A percentile compares a stretch with the other conserved stretches of the same genome.
Conservation (phyloP, 64 coral and sea anemone species). For the Trachythela sp. region DNA sequence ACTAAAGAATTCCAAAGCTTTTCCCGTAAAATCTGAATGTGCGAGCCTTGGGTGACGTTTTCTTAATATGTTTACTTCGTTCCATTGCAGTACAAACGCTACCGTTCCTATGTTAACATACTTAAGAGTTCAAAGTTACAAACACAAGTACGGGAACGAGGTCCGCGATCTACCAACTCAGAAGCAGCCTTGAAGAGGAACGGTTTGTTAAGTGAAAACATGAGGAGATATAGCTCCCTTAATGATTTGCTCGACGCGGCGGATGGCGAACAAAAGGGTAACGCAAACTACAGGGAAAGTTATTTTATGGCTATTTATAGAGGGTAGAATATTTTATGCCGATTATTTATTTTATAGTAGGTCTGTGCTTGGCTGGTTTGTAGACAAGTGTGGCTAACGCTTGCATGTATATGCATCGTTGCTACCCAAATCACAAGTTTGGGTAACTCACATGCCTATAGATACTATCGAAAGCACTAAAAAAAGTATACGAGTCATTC, state of each 20-base stretch:
- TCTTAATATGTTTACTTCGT: background rate
- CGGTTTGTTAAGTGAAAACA: conserved; percentile 41
- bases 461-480: too few relatives aligned
- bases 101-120: background rate
- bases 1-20: too few relatives aligned
- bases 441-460: too few relatives aligned
- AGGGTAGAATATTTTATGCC: background rate
- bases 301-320: conserved; percentile 97
- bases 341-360: background rate
- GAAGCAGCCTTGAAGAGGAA: background rate
- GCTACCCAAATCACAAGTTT: too few relatives aligned
- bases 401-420: too few relatives aligned
- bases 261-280: conserved; percentile 43
- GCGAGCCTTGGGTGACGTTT: too few relatives aligned
- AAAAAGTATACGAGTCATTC: too few relatives aligned
- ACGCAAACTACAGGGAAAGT: conserved; percentile 55
- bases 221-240: conserved; percentile 81
- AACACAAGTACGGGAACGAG: background rate
- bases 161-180: background rate
- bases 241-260: conserved; percentile 62
- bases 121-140: conserved; percentile 15
- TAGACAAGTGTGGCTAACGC: too few relatives aligned
- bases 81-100: conserved; percentile 11
- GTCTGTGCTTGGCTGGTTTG: background rate
- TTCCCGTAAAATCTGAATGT: too few relatives aligned